A percentile compares a stretch with the other conserved stretches of the same genome.
These are phyloP conservation scores for Tineola bisselliella DNA, from an alignment of 2,888 invertebrate genomes.

Conservation along the genomic window DNA sequence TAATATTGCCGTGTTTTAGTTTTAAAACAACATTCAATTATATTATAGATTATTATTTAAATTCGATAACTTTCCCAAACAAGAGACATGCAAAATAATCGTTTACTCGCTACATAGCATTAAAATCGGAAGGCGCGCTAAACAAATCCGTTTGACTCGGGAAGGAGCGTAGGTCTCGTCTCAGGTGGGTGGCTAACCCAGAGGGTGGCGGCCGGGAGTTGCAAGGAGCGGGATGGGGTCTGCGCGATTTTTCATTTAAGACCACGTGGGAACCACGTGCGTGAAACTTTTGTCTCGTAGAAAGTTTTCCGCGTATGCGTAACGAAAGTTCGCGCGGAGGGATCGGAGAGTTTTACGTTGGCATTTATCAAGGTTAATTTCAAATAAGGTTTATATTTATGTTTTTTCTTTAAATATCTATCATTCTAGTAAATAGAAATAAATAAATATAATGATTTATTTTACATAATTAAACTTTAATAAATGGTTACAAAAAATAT, in stretches of 20 bases:
- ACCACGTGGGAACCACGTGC: conserved; percentile 57
- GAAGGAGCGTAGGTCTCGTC: conserved; percentile 2
- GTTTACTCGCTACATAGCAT: neutral
- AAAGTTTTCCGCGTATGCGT: conserved; percentile 38
- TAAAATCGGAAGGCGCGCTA: conserved; percentile 5
- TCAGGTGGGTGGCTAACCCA: conserved; percentile 19
- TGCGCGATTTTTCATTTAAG: conserved; percentile 61
- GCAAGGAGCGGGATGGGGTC: conserved; percentile 28
- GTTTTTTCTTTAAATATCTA: neutral
- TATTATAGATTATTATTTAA: too few relatives aligned
- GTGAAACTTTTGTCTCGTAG: conserved; percentile 24
- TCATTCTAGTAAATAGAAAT: neutral
- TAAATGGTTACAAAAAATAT: neutral
- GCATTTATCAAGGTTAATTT: neutral
- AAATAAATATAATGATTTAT: neutral
- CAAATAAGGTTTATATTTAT: too few relatives aligned
- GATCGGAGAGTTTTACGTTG: neutral
- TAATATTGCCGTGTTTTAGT: too few relatives aligned
- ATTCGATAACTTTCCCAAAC: neutral
- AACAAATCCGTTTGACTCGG: conserved; percentile 7
- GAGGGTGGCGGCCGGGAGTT: conserved; percentile 20
- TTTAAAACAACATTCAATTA: too few relatives aligned
- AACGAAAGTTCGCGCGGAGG: conserved; percentile 14
- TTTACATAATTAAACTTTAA: neutral
- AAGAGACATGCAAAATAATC: conserved; percentile 1